Percentiles rank a stretch among this genome's conserved stretches.
Evolutionary conservation across 2,797 vertebrate species (phyloP).

Genomic region (Arctocebus calabarensis): DNA sequence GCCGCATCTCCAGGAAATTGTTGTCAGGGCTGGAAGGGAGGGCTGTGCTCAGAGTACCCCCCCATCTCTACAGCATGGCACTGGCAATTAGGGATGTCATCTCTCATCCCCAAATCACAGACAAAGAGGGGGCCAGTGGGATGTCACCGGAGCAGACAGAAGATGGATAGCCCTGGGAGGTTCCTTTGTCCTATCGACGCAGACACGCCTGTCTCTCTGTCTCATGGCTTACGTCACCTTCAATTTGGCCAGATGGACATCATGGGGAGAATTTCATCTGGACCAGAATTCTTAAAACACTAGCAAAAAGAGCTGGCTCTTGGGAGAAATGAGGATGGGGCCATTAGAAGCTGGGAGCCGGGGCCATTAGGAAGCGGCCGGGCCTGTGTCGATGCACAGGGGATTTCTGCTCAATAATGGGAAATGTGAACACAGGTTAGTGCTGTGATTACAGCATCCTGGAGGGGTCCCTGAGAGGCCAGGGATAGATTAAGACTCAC

Average conservation of each 20-base stretch:
- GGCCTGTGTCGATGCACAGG: conserved; percentile 62
- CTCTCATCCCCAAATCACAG: conserved; percentile 71
- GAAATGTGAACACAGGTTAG: conserved; percentile 83
- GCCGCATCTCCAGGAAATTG: neutral
- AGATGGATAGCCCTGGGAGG: conserved; percentile 76
- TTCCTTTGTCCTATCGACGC: conserved; percentile 81
- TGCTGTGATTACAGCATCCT: conserved; percentile 82
- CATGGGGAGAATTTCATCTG: conserved; percentile 77
- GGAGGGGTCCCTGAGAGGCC: conserved; percentile 61
- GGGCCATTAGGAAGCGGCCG: conserved; percentile 78
- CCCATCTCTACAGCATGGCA: neutral
- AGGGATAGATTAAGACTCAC: conserved; percentile 71
- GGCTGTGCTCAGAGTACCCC: neutral
- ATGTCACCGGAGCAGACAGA: conserved; percentile 78
- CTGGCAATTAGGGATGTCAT: conserved; percentile 62
- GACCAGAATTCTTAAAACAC: conserved; percentile 80
- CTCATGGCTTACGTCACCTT: conserved; percentile 78
- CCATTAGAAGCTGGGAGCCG: conserved; percentile 81
- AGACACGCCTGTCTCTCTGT: conserved; percentile 80
- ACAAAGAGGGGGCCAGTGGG: conserved; percentile 49
- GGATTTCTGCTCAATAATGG: conserved; percentile 80
- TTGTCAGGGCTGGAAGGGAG: neutral
- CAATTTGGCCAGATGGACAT: conserved; percentile 83
- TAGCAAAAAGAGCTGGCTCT: conserved; percentile 75
- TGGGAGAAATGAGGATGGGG: conserved; percentile 75